A percentile compares a stretch with the other conserved stretches of the same genome.
These are phyloP conservation scores for Phymastichus coffea DNA, from an alignment of 1,140 invertebrate genomes.

Conservation along the genomic window DNA sequence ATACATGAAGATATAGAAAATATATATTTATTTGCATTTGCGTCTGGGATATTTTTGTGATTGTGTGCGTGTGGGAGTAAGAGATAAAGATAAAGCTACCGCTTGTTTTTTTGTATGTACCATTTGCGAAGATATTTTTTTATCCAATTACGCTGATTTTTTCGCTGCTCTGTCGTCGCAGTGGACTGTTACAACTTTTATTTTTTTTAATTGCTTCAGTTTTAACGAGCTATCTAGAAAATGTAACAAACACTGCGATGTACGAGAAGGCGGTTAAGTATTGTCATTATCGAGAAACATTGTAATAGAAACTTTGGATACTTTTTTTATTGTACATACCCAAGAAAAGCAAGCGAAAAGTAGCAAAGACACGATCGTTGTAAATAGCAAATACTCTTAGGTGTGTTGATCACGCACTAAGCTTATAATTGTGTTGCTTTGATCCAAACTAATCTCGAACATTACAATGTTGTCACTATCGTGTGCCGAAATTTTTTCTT, in stretches of 20 bases:
- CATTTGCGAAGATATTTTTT: slow-evolving; percentile 3
- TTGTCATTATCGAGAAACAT: no score
- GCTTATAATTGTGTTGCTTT: slow-evolving; percentile 17
- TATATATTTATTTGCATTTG: slow-evolving; percentile 46
- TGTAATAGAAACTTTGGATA: no score
- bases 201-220: no score
- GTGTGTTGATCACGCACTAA: slow-evolving; percentile 26
- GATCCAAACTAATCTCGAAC: slow-evolving; percentile 7
- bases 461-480: slow-evolving; percentile 3
- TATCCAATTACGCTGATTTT: no score
- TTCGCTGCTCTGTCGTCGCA: no score
- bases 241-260: no score
- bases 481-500: not conserved
- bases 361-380: slow-evolving; percentile 8
- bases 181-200: no score
- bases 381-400: slow-evolving; percentile 21
- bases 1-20: slow-evolving; percentile 14
- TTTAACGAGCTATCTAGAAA: no score
- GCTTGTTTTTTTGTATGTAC: slow-evolving; percentile 13
- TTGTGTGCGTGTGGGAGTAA: slow-evolving; percentile 8
- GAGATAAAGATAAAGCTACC: not conserved
- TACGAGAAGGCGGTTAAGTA: no score
- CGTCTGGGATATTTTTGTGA: slow-evolving; percentile 25
- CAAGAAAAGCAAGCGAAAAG: not conserved
- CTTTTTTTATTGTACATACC: slow-evolving; percentile 21